Evolutionary conservation across 2,888 invertebrate species (phyloP).

Genomic region (Axea sp.): DNA sequence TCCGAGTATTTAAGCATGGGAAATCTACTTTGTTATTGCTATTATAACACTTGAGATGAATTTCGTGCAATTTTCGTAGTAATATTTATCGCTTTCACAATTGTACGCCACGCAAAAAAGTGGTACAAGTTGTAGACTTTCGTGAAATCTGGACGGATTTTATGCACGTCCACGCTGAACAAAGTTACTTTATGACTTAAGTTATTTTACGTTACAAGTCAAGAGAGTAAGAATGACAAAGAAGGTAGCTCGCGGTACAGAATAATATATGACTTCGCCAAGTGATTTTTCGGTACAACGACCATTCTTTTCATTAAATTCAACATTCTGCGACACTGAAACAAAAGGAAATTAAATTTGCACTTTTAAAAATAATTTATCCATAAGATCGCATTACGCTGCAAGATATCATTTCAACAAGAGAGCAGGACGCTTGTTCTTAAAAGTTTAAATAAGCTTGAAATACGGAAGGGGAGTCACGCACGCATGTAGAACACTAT

Average conservation of each 20-base stretch:
- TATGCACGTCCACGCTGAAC: slow-evolving; percentile 41
- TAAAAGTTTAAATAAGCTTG: slow-evolving; percentile 11
- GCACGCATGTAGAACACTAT: slow-evolving; percentile 12
- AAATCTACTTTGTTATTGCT: too few species aligned
- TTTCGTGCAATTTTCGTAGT: too few species aligned
- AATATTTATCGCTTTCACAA: too few species aligned
- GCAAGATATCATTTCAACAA: not conserved
- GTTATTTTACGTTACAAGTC: slow-evolving; percentile 44
- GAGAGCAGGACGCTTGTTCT: slow-evolving; percentile 7
- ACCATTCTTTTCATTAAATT: slow-evolving; percentile 1
- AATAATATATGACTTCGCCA: slow-evolving; percentile 16
- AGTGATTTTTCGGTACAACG: slow-evolving; percentile 9
- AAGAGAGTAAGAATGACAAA: slow-evolving; percentile 28
- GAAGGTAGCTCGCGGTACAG: not conserved
- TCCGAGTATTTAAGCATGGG: too few species aligned
- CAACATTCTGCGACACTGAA: not conserved
- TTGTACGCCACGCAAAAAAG: too few species aligned
- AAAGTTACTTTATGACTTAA: slow-evolving; percentile 44
- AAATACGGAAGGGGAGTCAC: slow-evolving; percentile 29
- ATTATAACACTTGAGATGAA: too few species aligned
- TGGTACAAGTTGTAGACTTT: too few species aligned
- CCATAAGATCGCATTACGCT: not conserved
- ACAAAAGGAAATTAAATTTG: slow-evolving; percentile 1
- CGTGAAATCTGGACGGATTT: slow-evolving; percentile 21
- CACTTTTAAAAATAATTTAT: slow-evolving; percentile 7